Evolutionary conservation across 30 jellyfish, hydroid and myxozoan genomes (phyloP), one percentile per base, ranked within the genome.

Genomic region (Phacellophora camtschatica): DNA sequence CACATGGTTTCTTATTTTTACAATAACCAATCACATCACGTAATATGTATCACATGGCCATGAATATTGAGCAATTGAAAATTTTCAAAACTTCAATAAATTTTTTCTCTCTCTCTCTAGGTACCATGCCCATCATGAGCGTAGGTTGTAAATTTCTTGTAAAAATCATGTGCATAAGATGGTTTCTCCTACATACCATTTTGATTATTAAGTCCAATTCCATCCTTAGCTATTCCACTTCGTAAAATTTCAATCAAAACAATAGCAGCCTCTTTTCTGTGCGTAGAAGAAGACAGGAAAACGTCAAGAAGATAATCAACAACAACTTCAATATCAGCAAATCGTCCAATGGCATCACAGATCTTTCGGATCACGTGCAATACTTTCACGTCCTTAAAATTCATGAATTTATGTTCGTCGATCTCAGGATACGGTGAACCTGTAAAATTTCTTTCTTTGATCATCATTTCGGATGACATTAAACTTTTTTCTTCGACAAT

Each of bases 291-390:
- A 1, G 88, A 57, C 29, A 57, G 39, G 53, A 75, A 74, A 7
- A 51, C 42, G 25, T 93, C 99, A 71, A 93, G 30, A 18, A 81
- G 94, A 80, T 73, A 87, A 65, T 93, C 96, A n/a, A 87, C 57
- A 15, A 93, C 58, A 19, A 86, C 50, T 20, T 68, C 48, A n/a
- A 73, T 34, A 54, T 93, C 96, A 0, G 94, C 87, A 71, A 54
- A 71, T 46, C 33, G 50, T n/a, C 89, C 96, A 24, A 93, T 41
- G 16, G 83, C 62, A 12, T 24, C 66, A 64, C 88, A 68, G 11
- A 93, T 71, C 48, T 81, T 64, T 39, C 56, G 62, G 49, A 93
- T 73, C 31, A 64, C 33, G 37, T 50, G 36, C 2, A 69, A 33
- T 16, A 93, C 69, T 22, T 28, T 64, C 28, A 49, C 57, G 77